Percentiles rank a stretch among this genome's conserved stretches.
These are phyloP conservation scores for Anastatus disparis DNA, from an alignment of 1,140 invertebrate genomes.

Conservation along the genomic window DNA sequence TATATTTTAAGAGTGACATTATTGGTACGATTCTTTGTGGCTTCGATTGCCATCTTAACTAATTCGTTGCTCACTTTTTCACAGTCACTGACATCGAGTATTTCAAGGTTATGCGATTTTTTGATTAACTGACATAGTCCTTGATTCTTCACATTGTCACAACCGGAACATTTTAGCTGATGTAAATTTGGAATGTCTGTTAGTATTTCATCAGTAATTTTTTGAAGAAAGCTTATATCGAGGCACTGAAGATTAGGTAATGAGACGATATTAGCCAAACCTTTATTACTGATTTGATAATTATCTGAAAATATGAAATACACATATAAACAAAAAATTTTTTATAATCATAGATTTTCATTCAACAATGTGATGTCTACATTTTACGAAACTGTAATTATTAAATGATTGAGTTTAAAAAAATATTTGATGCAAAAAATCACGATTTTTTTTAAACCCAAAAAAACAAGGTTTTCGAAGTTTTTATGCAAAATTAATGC, in stretches of 20 bases:
- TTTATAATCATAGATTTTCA: too few relatives aligned
- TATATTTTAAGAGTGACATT: conserved; percentile 51
- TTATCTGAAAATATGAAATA: conserved; percentile 45
- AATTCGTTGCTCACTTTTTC: conserved; percentile 41
- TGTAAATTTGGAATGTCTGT: conserved; percentile 43
- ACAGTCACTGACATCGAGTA: conserved; percentile 51
- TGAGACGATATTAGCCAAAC: conserved; percentile 43
- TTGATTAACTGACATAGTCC: conserved; percentile 45
- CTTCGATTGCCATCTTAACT: conserved; percentile 44
- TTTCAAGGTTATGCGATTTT: conserved; percentile 44
- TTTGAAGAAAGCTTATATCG: conserved; percentile 44
- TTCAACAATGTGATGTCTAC: too few relatives aligned
- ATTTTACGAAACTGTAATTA: too few relatives aligned
- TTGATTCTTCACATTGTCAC: conserved; percentile 42
- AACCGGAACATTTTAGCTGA: conserved; percentile 48
- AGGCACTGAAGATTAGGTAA: conserved; percentile 50
- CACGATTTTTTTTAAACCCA: too few relatives aligned
- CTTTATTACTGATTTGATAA: conserved; percentile 40
- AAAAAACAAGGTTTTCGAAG: too few relatives aligned
- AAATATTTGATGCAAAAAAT: too few relatives aligned
- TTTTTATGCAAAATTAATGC: too few relatives aligned
- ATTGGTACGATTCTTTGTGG: conserved; percentile 46
- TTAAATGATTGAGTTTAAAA: too few relatives aligned
- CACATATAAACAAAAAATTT: too few relatives aligned
- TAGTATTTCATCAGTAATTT: conserved; percentile 45